Evolutionary conservation across 2,113 vertebrate genomes (phyloP).

Genomic region (Gadus chalcogrammus): DNA sequence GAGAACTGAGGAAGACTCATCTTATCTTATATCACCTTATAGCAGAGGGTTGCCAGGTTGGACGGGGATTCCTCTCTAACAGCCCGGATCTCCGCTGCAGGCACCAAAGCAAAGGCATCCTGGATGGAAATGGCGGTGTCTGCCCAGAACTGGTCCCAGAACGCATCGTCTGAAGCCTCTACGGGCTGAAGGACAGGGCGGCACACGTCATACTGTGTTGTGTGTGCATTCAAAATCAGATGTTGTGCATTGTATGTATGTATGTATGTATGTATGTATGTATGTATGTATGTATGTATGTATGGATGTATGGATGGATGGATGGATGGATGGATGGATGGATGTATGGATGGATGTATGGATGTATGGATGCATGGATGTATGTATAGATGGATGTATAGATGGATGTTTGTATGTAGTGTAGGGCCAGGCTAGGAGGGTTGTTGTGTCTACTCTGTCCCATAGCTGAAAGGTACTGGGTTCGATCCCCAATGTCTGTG

Average conservation of each 20-base stretch:
- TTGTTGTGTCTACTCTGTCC: too few species aligned
- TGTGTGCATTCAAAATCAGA: too few species aligned
- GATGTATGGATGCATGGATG: neutral
- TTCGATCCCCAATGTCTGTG: too few species aligned
- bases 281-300: neutral
- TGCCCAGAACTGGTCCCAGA: conserved; percentile 99
- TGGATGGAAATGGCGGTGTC: conserved; percentile 86
- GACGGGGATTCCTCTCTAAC: conserved; percentile 96
- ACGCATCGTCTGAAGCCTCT: conserved; percentile 90
- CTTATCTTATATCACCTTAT: conserved; percentile 78
- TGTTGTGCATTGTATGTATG: too few species aligned
- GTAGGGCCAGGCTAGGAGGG: neutral
- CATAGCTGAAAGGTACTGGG: too few species aligned
- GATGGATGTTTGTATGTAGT: neutral
- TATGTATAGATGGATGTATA: neutral
- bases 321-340: neutral
- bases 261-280: too few species aligned
- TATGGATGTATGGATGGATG: neutral
- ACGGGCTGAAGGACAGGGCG: conserved; percentile 76
- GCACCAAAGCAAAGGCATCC: conserved; percentile 93
- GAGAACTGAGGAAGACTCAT: neutral
- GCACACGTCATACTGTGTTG: neutral
- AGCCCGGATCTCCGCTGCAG: conserved; percentile 92
- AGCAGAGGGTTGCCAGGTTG: conserved; percentile 96
- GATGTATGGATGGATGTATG: neutral